These are phyloP conservation scores for Baryphthengus martii DNA, from an alignment of 2,113 vertebrate genomes.

Conservation along the genomic window DNA sequence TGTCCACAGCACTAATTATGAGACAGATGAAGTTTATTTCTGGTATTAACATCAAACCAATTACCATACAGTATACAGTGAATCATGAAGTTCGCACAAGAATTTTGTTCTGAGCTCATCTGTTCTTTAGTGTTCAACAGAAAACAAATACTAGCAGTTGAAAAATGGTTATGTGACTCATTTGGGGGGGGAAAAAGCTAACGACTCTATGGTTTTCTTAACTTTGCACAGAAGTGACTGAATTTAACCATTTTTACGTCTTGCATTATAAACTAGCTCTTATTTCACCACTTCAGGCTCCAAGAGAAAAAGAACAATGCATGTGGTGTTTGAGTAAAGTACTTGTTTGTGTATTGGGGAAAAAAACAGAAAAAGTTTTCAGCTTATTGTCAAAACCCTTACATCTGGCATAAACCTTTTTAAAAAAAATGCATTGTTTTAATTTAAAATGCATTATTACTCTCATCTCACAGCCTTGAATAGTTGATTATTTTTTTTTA, in stretches of 20 bases:
- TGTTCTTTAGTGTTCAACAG: background rate
- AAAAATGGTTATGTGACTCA: background rate
- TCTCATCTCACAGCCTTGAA: background rate
- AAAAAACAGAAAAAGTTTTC: background rate
- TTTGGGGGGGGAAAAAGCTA: background rate
- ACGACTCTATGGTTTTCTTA: background rate
- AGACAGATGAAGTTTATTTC: background rate
- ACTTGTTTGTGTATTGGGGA: background rate
- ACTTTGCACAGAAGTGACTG: background rate
- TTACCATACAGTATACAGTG: background rate
- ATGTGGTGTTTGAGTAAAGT: background rate
- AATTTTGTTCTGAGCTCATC: background rate
- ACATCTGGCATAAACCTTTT: background rate
- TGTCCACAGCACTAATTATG: background rate
- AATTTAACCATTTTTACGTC: background rate
- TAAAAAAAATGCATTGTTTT: background rate
- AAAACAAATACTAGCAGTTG: background rate
- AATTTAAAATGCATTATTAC: background rate
- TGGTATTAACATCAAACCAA: background rate
- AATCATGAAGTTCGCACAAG: background rate
- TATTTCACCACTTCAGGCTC: background rate
- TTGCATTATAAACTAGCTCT: background rate
- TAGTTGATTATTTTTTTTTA: background rate
- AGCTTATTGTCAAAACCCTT: background rate
- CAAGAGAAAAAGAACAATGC: background rate